Conservation (phyloP, 1,140 invertebrate species). For the Drosophila saltans region DNA sequence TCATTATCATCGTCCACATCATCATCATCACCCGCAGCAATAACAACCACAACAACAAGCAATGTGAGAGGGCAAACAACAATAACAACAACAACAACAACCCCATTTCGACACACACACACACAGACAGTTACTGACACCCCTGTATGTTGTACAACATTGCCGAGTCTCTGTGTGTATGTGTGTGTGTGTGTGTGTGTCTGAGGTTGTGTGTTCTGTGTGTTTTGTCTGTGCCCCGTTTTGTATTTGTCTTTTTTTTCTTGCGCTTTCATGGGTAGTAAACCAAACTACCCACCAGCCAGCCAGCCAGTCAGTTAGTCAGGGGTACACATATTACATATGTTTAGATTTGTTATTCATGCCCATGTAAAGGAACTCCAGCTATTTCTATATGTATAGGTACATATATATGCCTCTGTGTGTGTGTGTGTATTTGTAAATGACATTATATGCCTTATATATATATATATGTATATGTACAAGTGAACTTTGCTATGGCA, state of each 20-base stretch:
- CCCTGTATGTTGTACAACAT: slow-evolving; percentile 49
- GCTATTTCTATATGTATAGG: slow-evolving; percentile 24
- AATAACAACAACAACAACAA: slow-evolving; percentile 26
- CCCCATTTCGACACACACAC: slow-evolving; percentile 34
- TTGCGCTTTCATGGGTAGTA: slow-evolving; percentile 19
- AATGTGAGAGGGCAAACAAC: slow-evolving; percentile 23
- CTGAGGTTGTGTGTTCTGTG: slow-evolving; percentile 13
- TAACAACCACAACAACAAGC: slow-evolving; percentile 18
- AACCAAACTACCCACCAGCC: slow-evolving; percentile 19
- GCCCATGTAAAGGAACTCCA: slow-evolving; percentile 58
- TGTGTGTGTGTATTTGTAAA: slow-evolving; percentile 35
- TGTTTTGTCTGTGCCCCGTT: slow-evolving; percentile 20
- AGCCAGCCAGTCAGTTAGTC: slow-evolving; percentile 26
- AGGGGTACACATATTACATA: slow-evolving; percentile 71
- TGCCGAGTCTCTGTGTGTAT: slow-evolving; percentile 36
- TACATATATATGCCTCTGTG: neutral
- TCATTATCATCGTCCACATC: slow-evolving; percentile 57
- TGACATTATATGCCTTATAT: slow-evolving; percentile 59
- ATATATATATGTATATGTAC: slow-evolving; percentile 16
- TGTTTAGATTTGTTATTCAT: slow-evolving; percentile 77
- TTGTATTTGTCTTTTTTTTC: slow-evolving; percentile 37
- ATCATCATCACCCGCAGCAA: slow-evolving; percentile 54
- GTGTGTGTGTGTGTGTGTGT: slow-evolving; percentile 40
- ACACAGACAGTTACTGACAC: slow-evolving; percentile 11
- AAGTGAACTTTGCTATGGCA: slow-evolving; percentile 15